A percentile compares a stretch with the other conserved stretches of the same genome.
phyloP scores from a whole-genome alignment of 2,888 invertebrate species.

The Agonopterix alstromeriana region DNA sequence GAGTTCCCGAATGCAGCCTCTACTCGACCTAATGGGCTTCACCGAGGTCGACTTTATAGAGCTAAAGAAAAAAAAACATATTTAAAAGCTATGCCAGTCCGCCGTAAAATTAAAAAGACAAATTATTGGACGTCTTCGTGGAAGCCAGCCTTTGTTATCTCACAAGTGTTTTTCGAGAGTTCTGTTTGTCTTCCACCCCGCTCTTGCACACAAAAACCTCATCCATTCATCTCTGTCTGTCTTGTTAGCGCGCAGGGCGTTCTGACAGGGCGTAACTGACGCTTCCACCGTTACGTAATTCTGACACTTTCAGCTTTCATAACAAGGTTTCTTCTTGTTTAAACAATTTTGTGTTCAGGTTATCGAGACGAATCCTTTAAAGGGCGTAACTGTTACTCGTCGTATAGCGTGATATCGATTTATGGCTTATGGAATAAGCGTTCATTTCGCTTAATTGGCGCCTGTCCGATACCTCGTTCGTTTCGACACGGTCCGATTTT shows the following conservation, averaged over 20 bases:
- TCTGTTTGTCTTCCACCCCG: constrained; percentile 60
- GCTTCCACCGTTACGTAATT: constrained; percentile 70
- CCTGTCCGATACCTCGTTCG: constrained; percentile 55
- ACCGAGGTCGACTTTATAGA: constrained; percentile 55
- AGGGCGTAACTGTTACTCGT: constrained; percentile 62
- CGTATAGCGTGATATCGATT: constrained; percentile 65
- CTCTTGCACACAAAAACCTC: constrained; percentile 40
- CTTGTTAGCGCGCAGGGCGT: constrained; percentile 69
- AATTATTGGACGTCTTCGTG: constrained; percentile 76
- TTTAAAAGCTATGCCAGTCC: constrained; percentile 71
- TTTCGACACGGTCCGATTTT: constrained; percentile 53
- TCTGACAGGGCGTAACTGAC: constrained; percentile 70
- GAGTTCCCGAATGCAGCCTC: constrained; percentile 60
- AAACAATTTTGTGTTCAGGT: constrained; percentile 43
- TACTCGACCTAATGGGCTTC: constrained; percentile 55
- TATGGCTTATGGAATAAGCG: constrained; percentile 65
- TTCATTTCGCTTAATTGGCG: constrained; percentile 70
- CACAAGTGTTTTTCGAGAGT: constrained; percentile 76
- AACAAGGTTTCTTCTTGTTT: constrained; percentile 70
- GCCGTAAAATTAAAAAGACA: constrained; percentile 76
- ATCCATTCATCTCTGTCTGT: constrained; percentile 56
- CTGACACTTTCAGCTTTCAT: constrained; percentile 70
- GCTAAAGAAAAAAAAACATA: constrained; percentile 48
- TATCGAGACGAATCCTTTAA: constrained; percentile 53
- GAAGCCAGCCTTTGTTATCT: constrained; percentile 74